A percentile compares a stretch with the other conserved stretches of the same genome.
These are phyloP conservation scores for Hydroisotoma schaefferi DNA, from an alignment of 2,888 invertebrate species.

Conservation along the genomic window DNA sequence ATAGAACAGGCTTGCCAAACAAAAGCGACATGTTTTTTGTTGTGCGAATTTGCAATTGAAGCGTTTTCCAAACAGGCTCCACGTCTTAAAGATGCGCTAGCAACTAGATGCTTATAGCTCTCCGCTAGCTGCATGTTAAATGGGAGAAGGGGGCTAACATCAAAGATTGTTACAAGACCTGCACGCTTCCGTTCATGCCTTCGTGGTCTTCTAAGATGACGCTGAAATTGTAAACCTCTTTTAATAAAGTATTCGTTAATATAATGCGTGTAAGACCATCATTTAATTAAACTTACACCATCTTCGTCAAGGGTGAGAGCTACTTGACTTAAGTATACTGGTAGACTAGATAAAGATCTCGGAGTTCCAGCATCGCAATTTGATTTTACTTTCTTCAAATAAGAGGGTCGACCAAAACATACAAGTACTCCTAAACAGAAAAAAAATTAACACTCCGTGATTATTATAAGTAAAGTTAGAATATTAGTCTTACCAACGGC, in stretches of 20 bases:
- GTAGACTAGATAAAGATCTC: slow-evolving; percentile 70
- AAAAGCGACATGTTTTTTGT: slow-evolving; percentile 27
- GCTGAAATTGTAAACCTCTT: background rate
- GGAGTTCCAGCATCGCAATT: slow-evolving; percentile 69
- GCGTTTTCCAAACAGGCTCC: slow-evolving; percentile 35
- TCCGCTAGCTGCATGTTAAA: slow-evolving; percentile 76
- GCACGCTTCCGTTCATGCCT: slow-evolving; percentile 54
- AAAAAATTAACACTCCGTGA: background rate
- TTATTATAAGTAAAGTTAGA: background rate
- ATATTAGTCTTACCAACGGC: slow-evolving; percentile 62
- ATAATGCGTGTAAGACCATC: background rate
- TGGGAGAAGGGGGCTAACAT: slow-evolving; percentile 70
- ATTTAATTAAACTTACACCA: background rate
- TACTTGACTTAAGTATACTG: slow-evolving; percentile 51
- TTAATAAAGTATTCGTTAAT: background rate
- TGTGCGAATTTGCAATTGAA: slow-evolving; percentile 24
- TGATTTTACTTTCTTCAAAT: slow-evolving; percentile 64
- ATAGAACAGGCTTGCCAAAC: slow-evolving; percentile 43
- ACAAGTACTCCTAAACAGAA: slow-evolving; percentile 58
- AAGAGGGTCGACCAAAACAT: slow-evolving; percentile 73
- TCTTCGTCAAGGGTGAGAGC: slow-evolving; percentile 41
- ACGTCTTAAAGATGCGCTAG: background rate
- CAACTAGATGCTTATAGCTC: slow-evolving; percentile 59
- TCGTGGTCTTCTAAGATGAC: slow-evolving; percentile 22
- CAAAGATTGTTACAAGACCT: slow-evolving; percentile 67